These are phyloP conservation scores for Antechinus stuartii DNA, from an alignment of 2,113 vertebrate species.

Conservation along the genomic window DNA sequence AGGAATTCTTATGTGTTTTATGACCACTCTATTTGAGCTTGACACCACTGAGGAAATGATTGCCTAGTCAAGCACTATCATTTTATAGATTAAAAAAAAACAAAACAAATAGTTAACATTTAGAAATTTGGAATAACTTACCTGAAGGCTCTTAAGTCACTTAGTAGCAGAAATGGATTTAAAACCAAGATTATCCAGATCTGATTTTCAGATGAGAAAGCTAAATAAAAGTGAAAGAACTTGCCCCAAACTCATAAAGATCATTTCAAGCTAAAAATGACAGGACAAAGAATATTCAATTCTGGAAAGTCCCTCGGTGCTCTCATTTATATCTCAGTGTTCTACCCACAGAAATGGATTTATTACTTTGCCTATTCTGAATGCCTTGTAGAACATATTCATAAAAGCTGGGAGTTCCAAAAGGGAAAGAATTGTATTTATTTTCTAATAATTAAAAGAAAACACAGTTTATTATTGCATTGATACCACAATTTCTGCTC, in stretches of 20 bases:
- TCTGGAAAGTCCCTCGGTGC: not conserved
- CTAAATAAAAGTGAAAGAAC: not conserved
- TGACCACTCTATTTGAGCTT: not conserved
- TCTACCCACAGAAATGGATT: not conserved
- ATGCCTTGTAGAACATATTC: not conserved
- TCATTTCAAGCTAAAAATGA: not conserved
- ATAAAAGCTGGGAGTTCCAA: not conserved
- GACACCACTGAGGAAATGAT: not conserved
- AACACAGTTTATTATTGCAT: constrained; percentile 29
- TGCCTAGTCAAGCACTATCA: not conserved
- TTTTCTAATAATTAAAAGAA: constrained; percentile 56
- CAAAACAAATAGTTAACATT: not conserved
- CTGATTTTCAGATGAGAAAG: not conserved
- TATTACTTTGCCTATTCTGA: not conserved
- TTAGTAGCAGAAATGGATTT: not conserved
- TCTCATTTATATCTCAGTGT: not conserved
- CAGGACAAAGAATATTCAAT: not conserved
- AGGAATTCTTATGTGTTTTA: not conserved
- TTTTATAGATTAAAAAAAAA: not conserved
- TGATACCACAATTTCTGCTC: constrained; percentile 23
- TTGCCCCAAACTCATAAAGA: not conserved
- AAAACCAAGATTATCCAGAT: not conserved
- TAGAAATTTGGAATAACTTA: not conserved
- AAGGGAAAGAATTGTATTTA: constrained; percentile 47
- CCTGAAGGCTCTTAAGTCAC: not conserved